phyloP scores from a whole-genome alignment of 1,140 invertebrate species.

The Portunus trituberculatus region DNA sequence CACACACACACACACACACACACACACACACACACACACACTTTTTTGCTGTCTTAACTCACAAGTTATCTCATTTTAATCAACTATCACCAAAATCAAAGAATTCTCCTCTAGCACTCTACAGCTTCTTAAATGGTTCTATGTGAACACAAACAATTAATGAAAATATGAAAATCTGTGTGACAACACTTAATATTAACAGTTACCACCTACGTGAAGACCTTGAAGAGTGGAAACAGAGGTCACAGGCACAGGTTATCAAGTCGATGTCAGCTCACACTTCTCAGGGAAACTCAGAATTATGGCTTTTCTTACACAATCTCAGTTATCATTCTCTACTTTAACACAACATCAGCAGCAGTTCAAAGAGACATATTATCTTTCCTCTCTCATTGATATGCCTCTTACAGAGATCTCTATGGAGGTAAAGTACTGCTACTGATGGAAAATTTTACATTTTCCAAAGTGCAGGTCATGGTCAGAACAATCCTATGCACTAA shows the following conservation, averaged over 20 bases:
- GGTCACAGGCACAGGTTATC: slow-evolving; percentile 16
- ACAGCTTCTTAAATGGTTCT: not conserved
- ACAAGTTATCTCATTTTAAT: not conserved
- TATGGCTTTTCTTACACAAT: not conserved
- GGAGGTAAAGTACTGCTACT: too few species aligned
- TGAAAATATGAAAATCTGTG: slow-evolving; percentile 13
- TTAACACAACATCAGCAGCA: too few species aligned
- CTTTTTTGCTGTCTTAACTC: not conserved
- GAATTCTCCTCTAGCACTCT: not conserved
- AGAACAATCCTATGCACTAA: not conserved
- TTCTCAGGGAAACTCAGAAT: not conserved
- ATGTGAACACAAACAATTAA: not conserved
- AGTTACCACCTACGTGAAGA: not conserved
- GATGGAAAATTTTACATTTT: too few species aligned
- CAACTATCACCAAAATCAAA: too few species aligned
- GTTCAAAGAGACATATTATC: too few species aligned
- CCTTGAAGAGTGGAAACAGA: not conserved
- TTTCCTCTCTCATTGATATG: too few species aligned
- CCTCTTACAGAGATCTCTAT: too few species aligned
- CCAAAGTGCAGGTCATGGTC: too few species aligned
- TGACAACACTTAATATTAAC: not conserved
- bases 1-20: not conserved
- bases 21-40: not conserved
- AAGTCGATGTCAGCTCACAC: not conserved
- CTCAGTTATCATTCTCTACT: not conserved